phyloP scores from a whole-genome alignment of 2,888 invertebrate species.

The Pristionchus arcanus region DNA sequence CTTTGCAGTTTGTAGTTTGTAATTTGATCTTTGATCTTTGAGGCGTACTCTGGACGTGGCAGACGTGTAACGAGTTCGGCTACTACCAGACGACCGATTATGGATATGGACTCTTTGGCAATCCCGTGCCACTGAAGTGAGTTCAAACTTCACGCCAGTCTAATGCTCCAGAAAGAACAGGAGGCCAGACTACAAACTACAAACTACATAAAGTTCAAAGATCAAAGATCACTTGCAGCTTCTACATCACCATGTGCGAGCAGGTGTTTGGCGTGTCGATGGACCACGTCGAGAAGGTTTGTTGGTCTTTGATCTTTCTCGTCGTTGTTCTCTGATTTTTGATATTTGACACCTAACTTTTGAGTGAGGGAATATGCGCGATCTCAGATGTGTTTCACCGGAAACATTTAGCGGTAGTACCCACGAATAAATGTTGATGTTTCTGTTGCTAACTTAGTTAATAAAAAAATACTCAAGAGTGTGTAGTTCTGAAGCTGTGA shows the following conservation, averaged over 20 bases:
- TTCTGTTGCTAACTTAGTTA: too few species aligned
- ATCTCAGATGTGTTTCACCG: too few species aligned
- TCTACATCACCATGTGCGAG: constrained; percentile 69
- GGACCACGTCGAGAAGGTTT: constrained; percentile 54
- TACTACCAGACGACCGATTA: constrained; percentile 91
- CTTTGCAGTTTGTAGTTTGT: not conserved
- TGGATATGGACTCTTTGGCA: constrained; percentile 74
- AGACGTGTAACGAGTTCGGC: constrained; percentile 96
- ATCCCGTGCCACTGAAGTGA: constrained; percentile 70
- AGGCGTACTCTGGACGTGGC: constrained; percentile 88
- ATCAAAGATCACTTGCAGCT: constrained; percentile 59
- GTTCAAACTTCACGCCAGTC: not conserved
- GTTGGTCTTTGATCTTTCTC: constrained; percentile 48
- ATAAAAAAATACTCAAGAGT: not conserved
- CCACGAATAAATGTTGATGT: too few species aligned
- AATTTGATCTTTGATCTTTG: not conserved
- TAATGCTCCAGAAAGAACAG: not conserved
- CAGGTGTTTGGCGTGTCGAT: constrained; percentile 65
- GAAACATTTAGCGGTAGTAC: too few species aligned
- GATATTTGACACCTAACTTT: not conserved
- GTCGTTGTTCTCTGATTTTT: not conserved
- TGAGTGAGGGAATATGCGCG: too few species aligned
- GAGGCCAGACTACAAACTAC: not conserved
- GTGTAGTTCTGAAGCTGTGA: not conserved
- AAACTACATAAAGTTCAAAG: constrained; percentile 5